Evolutionary conservation across 2,797 vertebrate genomes (phyloP).

Genomic region (Macrochelys suwanniensis): DNA sequence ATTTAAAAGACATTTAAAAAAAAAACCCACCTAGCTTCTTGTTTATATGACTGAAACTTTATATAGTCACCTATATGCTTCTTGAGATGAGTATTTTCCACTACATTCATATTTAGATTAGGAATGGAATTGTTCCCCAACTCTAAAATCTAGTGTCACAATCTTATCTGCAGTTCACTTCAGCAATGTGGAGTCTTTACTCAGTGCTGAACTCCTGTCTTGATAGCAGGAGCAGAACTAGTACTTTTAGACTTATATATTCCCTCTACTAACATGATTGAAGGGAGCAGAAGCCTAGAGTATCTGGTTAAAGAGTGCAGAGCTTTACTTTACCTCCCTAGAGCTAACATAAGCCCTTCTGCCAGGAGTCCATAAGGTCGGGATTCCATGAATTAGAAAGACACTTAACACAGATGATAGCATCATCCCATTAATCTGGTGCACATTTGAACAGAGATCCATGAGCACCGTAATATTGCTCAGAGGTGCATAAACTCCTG

Average conservation of each 20-base stretch:
- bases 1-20: neutral
- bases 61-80: neutral
- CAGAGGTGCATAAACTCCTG: neutral
- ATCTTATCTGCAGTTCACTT: neutral
- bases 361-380: accelerated
- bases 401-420: neutral
- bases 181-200: neutral
- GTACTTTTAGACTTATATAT: neutral
- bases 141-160: neutral
- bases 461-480: neutral
- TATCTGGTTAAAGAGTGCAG: neutral
- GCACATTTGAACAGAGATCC: neutral
- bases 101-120: neutral
- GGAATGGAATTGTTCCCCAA: neutral
- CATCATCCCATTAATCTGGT: neutral
- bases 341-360: neutral
- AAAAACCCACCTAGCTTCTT: neutral
- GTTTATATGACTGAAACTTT: neutral
- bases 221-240: neutral
- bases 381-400: neutral
- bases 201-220: neutral
- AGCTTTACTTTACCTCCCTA: neutral
- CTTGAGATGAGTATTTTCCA: accelerated
- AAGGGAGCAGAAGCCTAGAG: neutral
- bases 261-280: neutral